Conservation (phyloP, 1,140 invertebrate species). For the Camponotus vicinus region DNA sequence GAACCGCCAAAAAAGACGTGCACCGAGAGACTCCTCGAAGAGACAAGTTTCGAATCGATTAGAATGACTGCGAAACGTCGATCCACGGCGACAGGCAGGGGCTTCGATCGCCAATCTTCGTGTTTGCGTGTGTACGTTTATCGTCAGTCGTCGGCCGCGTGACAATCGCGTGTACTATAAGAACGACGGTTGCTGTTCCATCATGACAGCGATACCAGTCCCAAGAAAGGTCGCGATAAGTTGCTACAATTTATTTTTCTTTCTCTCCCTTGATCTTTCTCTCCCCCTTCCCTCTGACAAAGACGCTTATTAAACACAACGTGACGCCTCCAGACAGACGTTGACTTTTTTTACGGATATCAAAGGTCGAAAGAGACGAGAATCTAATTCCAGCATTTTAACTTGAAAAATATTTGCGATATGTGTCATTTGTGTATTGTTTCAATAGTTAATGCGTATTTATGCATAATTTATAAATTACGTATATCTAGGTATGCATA, state of each 20-base stretch:
- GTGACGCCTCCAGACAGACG: neutral
- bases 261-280: neutral
- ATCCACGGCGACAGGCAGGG: neutral
- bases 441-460: neutral
- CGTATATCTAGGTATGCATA: too few relatives aligned
- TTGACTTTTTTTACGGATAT: neutral
- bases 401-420: neutral
- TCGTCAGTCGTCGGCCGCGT: constrained; percentile 66
- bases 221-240: constrained; percentile 8
- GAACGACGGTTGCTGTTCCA: constrained; percentile 4
- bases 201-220: constrained; percentile 37
- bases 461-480: neutral
- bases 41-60: constrained; percentile 3
- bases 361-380: neutral
- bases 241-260: neutral
- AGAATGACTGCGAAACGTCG: constrained; percentile 10
- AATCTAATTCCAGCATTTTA: neutral
- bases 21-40: too few relatives aligned
- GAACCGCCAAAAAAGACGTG: neutral
- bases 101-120: neutral
- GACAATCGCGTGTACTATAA: constrained; percentile 58
- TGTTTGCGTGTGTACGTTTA: constrained; percentile 22
- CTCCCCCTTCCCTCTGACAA: neutral
- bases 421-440: neutral
- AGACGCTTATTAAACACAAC: neutral